Base-by-base conservation (phyloP, 2,888 invertebrate species). In the Yponomeuta malinellus region DNA sequence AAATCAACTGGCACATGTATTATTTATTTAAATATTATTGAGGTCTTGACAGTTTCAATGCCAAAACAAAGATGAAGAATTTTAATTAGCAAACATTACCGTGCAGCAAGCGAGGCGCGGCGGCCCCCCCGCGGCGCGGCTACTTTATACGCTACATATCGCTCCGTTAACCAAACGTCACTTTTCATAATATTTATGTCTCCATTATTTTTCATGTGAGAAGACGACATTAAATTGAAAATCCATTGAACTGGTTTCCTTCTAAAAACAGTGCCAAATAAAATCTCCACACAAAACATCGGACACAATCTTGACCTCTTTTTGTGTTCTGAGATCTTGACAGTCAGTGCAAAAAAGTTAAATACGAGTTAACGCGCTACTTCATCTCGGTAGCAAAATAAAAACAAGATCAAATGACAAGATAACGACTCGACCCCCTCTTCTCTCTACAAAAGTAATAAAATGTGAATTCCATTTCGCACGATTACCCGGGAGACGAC, bases 141-240 rank as follows among this genome's bases (percentile, higher is more conserved):
- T 31, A 23, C 66, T 63, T 33, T 33, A 69, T 52, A 84, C 87
- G 80, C 84, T 83, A 87, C 85, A 77, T 78, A 59, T 76, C 79
- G 79, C 80, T 79, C 88, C 89, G 86, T 90, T 90, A 88, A 89
- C 85, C 79, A 87, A 88, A 90, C 86, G 88, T 88, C 89, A 87
- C 83, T 87, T 87, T 89, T 89, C 86, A 86, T 84, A 80, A 87
- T 89, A 88, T 89, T 88, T 88, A 90, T 89, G 88, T 88, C 87
- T 88, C 85, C 86, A 88, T 88, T 88, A 88, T 87, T 85, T 88
- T 88, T 87, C 87, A 87, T 83, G 79, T 81, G 81, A 81, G 83
- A 88, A 83, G 81, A 87, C 85, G 82, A 85, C 83, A 81, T 88
- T 84, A 88, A 86, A 79, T 81, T 81, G 77, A 79, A 82, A 81